These are phyloP conservation scores for Sericinus montela DNA, from an alignment of 2,888 invertebrate species.

Conservation along the genomic window DNA sequence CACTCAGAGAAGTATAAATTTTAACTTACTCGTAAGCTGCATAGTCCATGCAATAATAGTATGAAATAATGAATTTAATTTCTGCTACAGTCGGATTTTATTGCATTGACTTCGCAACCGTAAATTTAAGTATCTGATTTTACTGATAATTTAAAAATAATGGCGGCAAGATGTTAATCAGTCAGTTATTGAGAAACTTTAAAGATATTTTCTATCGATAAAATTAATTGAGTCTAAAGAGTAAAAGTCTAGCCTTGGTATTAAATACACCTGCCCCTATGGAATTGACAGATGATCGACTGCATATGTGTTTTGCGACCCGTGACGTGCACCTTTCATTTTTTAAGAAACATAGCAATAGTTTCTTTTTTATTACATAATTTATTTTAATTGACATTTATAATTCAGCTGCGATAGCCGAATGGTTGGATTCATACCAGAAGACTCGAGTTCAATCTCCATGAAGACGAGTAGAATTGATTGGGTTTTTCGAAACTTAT, in stretches of 20 bases:
- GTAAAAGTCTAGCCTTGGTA: constrained; percentile 4
- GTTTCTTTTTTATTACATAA: not conserved
- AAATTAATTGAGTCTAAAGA: not conserved
- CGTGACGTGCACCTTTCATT: constrained; percentile 26
- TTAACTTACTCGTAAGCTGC: constrained; percentile 14
- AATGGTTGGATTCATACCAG: too few relatives aligned
- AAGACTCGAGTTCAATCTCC: too few relatives aligned
- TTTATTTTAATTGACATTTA: too few relatives aligned
- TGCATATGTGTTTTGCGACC: constrained; percentile 25
- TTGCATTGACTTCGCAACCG: not conserved
- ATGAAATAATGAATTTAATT: constrained; percentile 26
- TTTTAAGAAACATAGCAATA: not conserved
- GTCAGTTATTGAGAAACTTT: not conserved
- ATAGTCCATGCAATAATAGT: constrained; percentile 16
- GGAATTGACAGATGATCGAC: constrained; percentile 38
- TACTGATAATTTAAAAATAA: not conserved
- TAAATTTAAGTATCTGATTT: not conserved
- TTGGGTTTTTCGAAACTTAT: too few relatives aligned
- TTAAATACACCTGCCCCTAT: constrained; percentile 38
- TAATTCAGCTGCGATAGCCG: too few relatives aligned
- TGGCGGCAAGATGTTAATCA: not conserved
- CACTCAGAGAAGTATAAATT: constrained; percentile 9
- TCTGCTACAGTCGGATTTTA: constrained; percentile 1
- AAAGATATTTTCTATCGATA: not conserved
- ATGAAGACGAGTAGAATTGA: too few relatives aligned